These are phyloP conservation scores for Pangasius mekongensis DNA, from an alignment of 2,797 vertebrate species.

Conservation along the genomic window DNA sequence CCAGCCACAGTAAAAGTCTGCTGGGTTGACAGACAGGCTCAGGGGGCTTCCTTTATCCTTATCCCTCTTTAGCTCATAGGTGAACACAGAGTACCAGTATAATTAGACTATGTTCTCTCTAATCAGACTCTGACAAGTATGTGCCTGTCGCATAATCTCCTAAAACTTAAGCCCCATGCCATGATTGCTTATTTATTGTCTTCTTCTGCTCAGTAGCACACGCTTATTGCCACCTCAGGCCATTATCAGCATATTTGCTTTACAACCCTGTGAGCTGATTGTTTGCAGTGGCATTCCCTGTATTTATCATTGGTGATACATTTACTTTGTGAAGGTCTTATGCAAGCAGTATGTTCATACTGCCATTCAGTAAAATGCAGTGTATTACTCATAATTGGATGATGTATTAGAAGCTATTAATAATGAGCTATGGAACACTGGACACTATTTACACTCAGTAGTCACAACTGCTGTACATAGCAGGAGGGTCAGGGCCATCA, in stretches of 20 bases:
- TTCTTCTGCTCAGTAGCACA: conserved; percentile 29
- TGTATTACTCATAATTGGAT: background rate
- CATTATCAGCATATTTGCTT: conserved; percentile 20
- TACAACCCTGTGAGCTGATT: background rate
- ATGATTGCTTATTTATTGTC: conserved; percentile 42
- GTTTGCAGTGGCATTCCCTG: background rate
- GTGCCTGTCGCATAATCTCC: conserved; percentile 29
- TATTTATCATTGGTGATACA: background rate
- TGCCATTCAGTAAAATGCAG: background rate
- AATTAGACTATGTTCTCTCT: conserved; percentile 50
- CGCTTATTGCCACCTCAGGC: conserved; percentile 17
- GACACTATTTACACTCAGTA: background rate
- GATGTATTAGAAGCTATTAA: background rate
- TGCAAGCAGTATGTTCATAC: too few relatives aligned
- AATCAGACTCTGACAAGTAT: conserved; percentile 33
- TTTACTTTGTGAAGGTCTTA: background rate
- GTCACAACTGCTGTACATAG: background rate
- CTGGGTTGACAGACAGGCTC: conserved; percentile 1
- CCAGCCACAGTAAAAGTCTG: background rate
- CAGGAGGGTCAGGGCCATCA: background rate
- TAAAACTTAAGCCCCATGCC: conserved; percentile 24
- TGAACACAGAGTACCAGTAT: conserved; percentile 6
- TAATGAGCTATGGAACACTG: background rate
- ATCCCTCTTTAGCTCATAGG: conserved; percentile 15
- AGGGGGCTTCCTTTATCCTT: conserved; percentile 23